Evolutionary conservation across 2,888 invertebrate species (phyloP).

Genomic region (Agrilus mali): DNA sequence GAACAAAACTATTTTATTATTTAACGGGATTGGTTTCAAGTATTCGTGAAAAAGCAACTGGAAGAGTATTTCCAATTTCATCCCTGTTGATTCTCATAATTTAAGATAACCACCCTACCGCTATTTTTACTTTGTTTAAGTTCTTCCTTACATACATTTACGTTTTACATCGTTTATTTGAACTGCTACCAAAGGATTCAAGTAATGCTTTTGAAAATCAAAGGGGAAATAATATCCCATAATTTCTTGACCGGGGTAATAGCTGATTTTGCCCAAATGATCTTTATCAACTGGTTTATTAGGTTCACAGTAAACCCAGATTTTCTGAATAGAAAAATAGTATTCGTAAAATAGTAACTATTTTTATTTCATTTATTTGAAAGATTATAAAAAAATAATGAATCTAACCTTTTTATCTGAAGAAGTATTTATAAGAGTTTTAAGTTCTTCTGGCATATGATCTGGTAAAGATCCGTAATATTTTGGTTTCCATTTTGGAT

Average conservation of each 20-base stretch:
- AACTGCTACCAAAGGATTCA: conserved; percentile 50
- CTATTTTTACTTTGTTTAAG: too few relatives aligned
- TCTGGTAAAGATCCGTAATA: conserved; percentile 5
- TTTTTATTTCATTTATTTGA: too few relatives aligned
- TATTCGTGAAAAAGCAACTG: too few relatives aligned
- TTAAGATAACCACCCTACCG: too few relatives aligned
- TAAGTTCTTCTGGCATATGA: conserved; percentile 2
- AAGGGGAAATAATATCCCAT: conserved; percentile 47
- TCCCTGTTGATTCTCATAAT: too few relatives aligned
- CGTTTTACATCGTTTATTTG: conserved; percentile 30
- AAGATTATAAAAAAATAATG: too few relatives aligned
- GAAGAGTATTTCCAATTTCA: too few relatives aligned
- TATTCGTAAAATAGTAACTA: too few relatives aligned
- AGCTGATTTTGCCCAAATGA: conserved; percentile 42
- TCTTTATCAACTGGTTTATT: conserved; percentile 42
- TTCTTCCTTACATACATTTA: conserved; percentile 10
- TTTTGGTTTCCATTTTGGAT: conserved; percentile 5
- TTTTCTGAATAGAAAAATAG: not conserved
- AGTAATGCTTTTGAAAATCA: conserved; percentile 43
- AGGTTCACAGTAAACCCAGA: conserved; percentile 43
- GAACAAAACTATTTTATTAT: too few relatives aligned
- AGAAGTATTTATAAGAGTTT: not conserved
- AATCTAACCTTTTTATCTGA: conserved; percentile 1
- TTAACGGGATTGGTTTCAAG: too few relatives aligned
- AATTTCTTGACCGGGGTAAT: conserved; percentile 38